Conservation (phyloP, 2,797 vertebrate species). For the Pelodytes ibericus region DNA sequence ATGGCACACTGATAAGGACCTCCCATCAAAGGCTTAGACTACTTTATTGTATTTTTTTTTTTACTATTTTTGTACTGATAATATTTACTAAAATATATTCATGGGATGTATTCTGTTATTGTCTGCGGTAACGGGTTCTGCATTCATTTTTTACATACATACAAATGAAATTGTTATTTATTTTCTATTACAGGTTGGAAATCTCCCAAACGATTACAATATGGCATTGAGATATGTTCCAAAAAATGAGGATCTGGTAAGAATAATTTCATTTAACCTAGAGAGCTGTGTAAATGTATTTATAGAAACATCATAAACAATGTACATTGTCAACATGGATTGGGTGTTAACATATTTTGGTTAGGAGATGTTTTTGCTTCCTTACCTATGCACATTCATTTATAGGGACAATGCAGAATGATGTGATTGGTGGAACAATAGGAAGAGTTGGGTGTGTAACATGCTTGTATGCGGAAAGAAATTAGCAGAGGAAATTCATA, state of each 20-base stretch:
- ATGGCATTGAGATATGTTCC: slow-evolving; percentile 79
- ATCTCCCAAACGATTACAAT: slow-evolving; percentile 81
- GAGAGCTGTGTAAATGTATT: background rate
- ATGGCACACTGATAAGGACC: too few relatives aligned
- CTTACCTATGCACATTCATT: background rate
- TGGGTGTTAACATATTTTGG: background rate
- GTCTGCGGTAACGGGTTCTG: too few relatives aligned
- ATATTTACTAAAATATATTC: too few relatives aligned
- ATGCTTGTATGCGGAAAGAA: background rate
- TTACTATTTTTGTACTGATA: too few relatives aligned
- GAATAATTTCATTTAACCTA: slow-evolving; percentile 54
- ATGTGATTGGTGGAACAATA: background rate
- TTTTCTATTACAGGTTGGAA: slow-evolving; percentile 72
- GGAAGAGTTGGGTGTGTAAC: background rate
- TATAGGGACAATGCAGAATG: background rate
- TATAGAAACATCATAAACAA: background rate
- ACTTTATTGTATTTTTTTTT: too few relatives aligned
- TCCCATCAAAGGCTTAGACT: too few relatives aligned
- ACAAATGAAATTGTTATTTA: background rate
- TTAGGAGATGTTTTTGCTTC: background rate
- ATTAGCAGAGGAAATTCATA: background rate
- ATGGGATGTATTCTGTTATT: too few relatives aligned
- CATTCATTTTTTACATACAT: too few relatives aligned
- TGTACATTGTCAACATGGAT: background rate
- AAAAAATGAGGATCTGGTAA: slow-evolving; percentile 77